Evolutionary conservation across 1,140 invertebrate species (phyloP).

Genomic region (Trichomalopsis sarcophagae): DNA sequence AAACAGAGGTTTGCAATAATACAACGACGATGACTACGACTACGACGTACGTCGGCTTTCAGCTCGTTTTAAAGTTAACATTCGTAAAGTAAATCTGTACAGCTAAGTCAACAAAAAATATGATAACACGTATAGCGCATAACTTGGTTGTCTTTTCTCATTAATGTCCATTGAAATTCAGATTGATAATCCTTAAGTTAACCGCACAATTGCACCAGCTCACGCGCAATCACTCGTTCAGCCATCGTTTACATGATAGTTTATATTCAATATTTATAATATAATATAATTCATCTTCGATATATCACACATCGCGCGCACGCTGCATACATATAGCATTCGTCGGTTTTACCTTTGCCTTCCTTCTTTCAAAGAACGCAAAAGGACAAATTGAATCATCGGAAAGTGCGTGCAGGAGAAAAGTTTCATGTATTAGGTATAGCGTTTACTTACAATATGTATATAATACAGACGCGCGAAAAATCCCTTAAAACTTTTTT

Average conservation of each 20-base stretch:
- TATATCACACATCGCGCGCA: slow-evolving; percentile 60
- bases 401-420: slow-evolving; percentile 52
- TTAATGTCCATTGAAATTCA: slow-evolving; percentile 47
- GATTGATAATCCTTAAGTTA: slow-evolving; percentile 34
- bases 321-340: slow-evolving; percentile 51
- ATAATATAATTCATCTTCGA: slow-evolving; percentile 54
- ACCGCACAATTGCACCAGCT: slow-evolving; percentile 15
- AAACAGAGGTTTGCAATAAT: slow-evolving; percentile 21
- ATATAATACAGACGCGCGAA: slow-evolving; percentile 55
- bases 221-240: slow-evolving; percentile 34
- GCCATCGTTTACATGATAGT: slow-evolving; percentile 45
- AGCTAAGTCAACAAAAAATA: slow-evolving; percentile 62
- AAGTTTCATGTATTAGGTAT: slow-evolving; percentile 40
- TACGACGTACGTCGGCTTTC: slow-evolving; percentile 12
- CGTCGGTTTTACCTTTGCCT: neutral
- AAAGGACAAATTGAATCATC: slow-evolving; percentile 39
- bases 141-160: slow-evolving; percentile 45
- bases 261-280: slow-evolving; percentile 56
- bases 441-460: slow-evolving; percentile 62
- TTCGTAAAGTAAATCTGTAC: slow-evolving; percentile 64
- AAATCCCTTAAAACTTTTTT: slow-evolving; percentile 13
- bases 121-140: slow-evolving; percentile 55
- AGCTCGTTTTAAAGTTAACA: slow-evolving; percentile 57
- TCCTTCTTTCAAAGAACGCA: neutral
- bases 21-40: slow-evolving; percentile 29